Evolutionary conservation across 2,797 vertebrate species (phyloP), one percentile per base, ranked within the genome.

Genomic region (Chanos chanos): DNA sequence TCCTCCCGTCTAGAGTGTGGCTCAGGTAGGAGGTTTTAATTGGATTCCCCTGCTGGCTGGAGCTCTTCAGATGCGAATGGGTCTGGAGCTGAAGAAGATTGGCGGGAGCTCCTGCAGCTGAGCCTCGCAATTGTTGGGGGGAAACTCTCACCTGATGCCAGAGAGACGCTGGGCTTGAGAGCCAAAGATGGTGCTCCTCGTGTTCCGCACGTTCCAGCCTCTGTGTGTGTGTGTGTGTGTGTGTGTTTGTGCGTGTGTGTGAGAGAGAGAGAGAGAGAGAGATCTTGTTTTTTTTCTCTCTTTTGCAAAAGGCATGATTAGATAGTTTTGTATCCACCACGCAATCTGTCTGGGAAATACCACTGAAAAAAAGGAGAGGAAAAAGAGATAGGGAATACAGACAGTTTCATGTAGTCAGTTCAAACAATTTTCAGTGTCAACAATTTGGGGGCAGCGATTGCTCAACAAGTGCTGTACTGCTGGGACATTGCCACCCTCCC

Each of bases 391-490:
- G n/a, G n/a, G n/a, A n/a, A n/a, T n/a, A n/a, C n/a, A n/a, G n/a
- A n/a, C n/a, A n/a, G n/a, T n/a, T n/a, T n/a, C n/a, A n/a, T n/a
- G n/a, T n/a, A n/a, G n/a, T 44, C 49, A 55, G 18, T 18, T 56
- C n/a, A 39, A 59, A 33, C 34, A 22, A 2, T 9, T n/a, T n/a
- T n/a, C n/a, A n/a, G n/a, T n/a, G n/a, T n/a, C n/a, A n/a, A n/a
- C n/a, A n/a, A n/a, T n/a, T n/a, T 31, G 52, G 10, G 1, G 0
- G 53, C 60, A 43, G 15, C 24, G 43, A 54, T 56, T 30, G 37
- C 15, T 65, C 81, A 75, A 73, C 77, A 82, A 83, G 80, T 80
- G 79, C 22, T 22, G 65, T 41, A 18, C 22, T 39, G 61, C 4
- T n/a, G 21, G 40, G 16, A 6, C 33, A 27, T 44, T 28, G 30